Evolutionary conservation across 1,140 invertebrate species (phyloP), one percentile per base, ranked within the genome.

Genomic region (Drosophila burlai): DNA sequence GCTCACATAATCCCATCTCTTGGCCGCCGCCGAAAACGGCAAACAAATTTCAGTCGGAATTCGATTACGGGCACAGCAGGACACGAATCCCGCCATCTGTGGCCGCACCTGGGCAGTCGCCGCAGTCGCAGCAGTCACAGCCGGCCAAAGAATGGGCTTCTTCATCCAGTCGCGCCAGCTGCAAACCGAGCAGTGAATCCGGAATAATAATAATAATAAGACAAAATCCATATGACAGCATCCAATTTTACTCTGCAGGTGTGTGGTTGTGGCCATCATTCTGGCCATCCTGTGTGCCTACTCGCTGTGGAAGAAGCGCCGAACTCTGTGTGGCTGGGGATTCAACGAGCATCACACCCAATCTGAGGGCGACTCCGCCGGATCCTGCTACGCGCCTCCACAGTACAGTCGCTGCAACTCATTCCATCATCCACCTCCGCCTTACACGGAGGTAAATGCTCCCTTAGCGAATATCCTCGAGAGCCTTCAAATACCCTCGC

Each of bases 361-460:
- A 59, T 96, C 96, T 2, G 96, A 96, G 75, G 95, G 95, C 16
- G 96, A 96, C 82, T 96, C 96, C 1, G 95, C 96, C 8, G 95
- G 95, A 38, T 96, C 96, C 10, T 96, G 95, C 84, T 97, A 96
- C 93, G 95, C 95, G 0, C 96, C 96, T 15, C 96, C 96, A 2
- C 95, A 96, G 78, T 97, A 97, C 83, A 96, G 96, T 79, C 94
- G 96, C 81, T 97, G 96, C 89, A 96, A 95, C 61, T 97, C 96
- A 47, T 96, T 97, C 80, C 95, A 96, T 78, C 96, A 96, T 82
- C 94, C 95, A 1, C 95, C 96, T 63, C 96, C 96, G 11, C 96
- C 97, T 1, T 97, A 97, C 93, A 96, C 96, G 64, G 97, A 97
- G 95, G 97, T 97, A 93, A 91, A 50, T 71, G 26, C 26, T 6